These are phyloP conservation scores for Onychomys torridus DNA, from an alignment of 2,797 vertebrate species.

Conservation along the genomic window DNA sequence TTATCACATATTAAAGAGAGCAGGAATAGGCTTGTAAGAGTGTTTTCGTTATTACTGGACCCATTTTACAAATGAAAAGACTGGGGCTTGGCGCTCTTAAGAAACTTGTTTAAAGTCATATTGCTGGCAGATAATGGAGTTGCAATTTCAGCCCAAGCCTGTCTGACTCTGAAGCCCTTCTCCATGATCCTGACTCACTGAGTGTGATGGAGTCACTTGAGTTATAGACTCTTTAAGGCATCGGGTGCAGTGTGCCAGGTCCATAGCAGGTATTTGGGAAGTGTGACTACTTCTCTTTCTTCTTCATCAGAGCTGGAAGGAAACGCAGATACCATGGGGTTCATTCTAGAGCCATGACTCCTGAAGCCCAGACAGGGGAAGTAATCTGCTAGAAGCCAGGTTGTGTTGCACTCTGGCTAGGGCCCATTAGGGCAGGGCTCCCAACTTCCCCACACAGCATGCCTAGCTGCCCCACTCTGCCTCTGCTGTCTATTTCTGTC, in stretches of 20 bases:
- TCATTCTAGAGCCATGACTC: not conserved
- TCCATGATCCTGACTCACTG: not conserved
- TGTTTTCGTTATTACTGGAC: not conserved
- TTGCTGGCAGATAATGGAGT: not conserved
- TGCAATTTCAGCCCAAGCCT: slow-evolving; percentile 24
- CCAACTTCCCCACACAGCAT: not conserved
- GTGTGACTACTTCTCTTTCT: not conserved
- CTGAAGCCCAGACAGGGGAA: not conserved
- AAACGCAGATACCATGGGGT: not conserved
- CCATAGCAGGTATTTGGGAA: not conserved
- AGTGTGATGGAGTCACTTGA: not conserved
- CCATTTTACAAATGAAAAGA: slow-evolving; percentile 60
- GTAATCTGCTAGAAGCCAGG: not conserved
- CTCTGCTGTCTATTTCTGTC: not conserved
- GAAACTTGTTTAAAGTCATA: slow-evolving; percentile 24
- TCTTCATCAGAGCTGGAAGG: not conserved
- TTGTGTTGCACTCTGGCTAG: not conserved
- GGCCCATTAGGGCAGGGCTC: not conserved
- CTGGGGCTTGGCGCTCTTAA: not conserved
- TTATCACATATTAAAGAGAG: not conserved
- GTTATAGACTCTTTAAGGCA: not conserved
- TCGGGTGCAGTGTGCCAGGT: not conserved
- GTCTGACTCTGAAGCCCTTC: not conserved
- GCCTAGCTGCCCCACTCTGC: accelerated
- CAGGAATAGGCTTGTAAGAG: not conserved